Base-by-base conservation (phyloP, 2,797 vertebrate genomes). In the Esox masquinongy region DNA sequence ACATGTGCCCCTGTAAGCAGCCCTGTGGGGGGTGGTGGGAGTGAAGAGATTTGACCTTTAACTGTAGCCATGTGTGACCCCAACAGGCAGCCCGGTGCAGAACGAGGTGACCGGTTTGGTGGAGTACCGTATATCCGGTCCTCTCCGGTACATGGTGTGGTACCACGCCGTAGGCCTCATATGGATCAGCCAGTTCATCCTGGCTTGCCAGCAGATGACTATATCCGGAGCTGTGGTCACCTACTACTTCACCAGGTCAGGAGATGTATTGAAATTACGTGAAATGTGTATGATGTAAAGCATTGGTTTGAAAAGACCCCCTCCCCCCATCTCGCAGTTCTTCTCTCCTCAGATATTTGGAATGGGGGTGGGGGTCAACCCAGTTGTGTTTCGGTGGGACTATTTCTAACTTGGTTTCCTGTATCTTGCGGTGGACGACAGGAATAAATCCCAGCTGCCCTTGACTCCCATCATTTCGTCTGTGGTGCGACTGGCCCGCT, bases 141-240 rank as follows among this genome's bases (percentile, higher is more conserved):
- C 96, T 76, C 89, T 96, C 75, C 97, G 96, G 88, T 99, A 97
- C 86, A 92, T 97, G 95, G 96, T 97, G 90, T 98, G 96, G 97
- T 99, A 98, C 88, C 98, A 99, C 0, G 86, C 91, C 0, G 95
- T 99, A 24, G 98, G 98, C 16, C 95, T 99, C 50, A 94, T 99
- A 85, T 99, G 98, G 98, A 96, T 99, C 92, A 99, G 96, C 0
- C 97, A 99, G 85, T 99, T 99, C 90, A 97, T 99, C 76, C 92
- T 99, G 0, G 98, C 97, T 1, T 99, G 97, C 91, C 98, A 99
- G 87, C 97, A 99, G 90, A 99, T 99, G 98, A 97, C 96, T 1
- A 95, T 99, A 16, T 96, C 97, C 5, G 97, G 97, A 66, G 97
- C 97, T 15, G 98, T 99, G 64, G 97, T 99, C 84, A 98, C 96